Evolutionary conservation across 2,888 invertebrate species (phyloP), one percentile per base, ranked within the genome.

Genomic region (Mesochorus sp.): DNA sequence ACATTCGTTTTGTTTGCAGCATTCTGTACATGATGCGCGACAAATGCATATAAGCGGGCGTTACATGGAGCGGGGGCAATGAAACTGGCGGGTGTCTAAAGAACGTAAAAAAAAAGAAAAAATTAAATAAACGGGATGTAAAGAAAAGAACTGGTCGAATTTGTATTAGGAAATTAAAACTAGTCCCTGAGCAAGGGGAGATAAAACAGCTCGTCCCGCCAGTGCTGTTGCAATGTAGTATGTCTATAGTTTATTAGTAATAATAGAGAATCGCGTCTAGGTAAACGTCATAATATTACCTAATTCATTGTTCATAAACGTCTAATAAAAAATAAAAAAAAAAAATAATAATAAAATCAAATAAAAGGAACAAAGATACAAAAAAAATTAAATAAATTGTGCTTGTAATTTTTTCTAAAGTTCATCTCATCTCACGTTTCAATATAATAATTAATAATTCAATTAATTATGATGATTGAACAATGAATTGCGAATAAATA

Each of bases 1-100:
- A 87, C 88, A 81, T 76, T 84, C 81, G 81, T 85, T 79, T 84
- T 77, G 81, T 85, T 81, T 86, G 87, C 88, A 88, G 72, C 72
- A 68, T 49, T 2, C 57, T 68, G 39, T 85, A 77, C 84, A 80
- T 80, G 80, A 86, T 76, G 83, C 82, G 84, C 82, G 83, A 84
- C 86, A 85, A 85, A 87, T 83, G 85, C 85, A 87, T 71, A 59
- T 10, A n/a, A n/a, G n/a, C 68, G 49, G 19, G 26, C 61, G 42
- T 62, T 62, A 26, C 21, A 34, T 42, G 59, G 44, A 64, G 55
- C 44, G 37, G 47, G 53, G 55, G 67, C 74, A 74, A 78, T 59
- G 37, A 53, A 74, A 78, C 64, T 78, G 78, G 74, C 59, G 70
- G 74, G 51, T 28, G 49, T 10, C 12, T 8, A 28, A 42, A 21